A percentile compares a stretch with the other conserved stretches of the same genome.
Evolutionary conservation across 2,888 invertebrate genomes (phyloP).

Genomic region (Calameuta idolon): DNA sequence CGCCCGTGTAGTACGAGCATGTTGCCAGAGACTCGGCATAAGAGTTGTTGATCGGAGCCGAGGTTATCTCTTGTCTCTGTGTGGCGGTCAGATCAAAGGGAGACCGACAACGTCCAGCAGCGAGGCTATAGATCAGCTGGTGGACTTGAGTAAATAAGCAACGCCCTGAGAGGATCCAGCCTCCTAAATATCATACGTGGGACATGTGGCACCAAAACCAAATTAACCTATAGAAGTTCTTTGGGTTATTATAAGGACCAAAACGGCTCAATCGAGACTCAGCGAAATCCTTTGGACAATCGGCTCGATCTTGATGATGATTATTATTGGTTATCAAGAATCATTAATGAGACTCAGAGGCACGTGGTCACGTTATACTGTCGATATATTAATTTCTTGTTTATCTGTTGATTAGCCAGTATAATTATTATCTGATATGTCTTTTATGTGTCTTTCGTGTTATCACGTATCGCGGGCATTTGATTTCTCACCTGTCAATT

Average conservation of each 20-base stretch:
- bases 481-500: background rate
- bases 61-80: slow-evolving; percentile 56
- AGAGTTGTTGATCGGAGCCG: slow-evolving; percentile 45
- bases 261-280: slow-evolving; percentile 32
- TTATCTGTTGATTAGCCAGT: background rate
- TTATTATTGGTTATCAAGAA: background rate
- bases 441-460: no score
- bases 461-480: no score
- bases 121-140: slow-evolving; percentile 57
- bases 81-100: slow-evolving; percentile 53
- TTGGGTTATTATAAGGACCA: slow-evolving; percentile 19
- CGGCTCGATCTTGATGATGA: background rate
- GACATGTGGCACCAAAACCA: slow-evolving; percentile 3
- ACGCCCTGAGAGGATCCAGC: slow-evolving; percentile 37
- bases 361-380: background rate
- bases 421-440: background rate
- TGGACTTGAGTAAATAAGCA: slow-evolving; percentile 60
- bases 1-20: slow-evolving; percentile 35
- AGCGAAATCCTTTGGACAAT: background rate
- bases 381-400: background rate
- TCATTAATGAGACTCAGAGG: background rate
- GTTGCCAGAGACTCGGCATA: slow-evolving; percentile 31
- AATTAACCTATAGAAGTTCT: background rate
- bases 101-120: slow-evolving; percentile 58
- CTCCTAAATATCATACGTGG: slow-evolving; percentile 24